phyloP scores from a whole-genome alignment of 2,888 invertebrate genomes.

The Oeneis ivallda region DNA sequence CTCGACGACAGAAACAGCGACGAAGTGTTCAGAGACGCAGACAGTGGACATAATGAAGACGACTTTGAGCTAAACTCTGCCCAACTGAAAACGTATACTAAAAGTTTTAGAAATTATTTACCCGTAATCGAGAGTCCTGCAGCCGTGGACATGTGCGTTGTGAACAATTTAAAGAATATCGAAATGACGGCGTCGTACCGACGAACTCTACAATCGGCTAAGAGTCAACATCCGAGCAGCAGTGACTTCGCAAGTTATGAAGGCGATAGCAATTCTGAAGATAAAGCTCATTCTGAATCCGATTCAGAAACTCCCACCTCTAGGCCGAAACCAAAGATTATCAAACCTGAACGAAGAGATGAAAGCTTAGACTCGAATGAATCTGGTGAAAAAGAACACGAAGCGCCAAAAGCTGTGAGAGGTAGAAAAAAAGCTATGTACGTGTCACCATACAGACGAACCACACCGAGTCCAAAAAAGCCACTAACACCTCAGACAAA shows the following conservation, averaged over 20 bases:
- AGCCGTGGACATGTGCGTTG: slow-evolving; percentile 70
- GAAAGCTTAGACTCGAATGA: slow-evolving; percentile 74
- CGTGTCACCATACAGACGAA: slow-evolving; percentile 80
- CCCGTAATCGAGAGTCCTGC: slow-evolving; percentile 75
- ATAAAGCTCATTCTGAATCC: slow-evolving; percentile 74
- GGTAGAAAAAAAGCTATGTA: slow-evolving; percentile 87
- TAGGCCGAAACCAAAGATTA: slow-evolving; percentile 81
- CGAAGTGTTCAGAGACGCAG: slow-evolving; percentile 61
- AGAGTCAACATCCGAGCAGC: slow-evolving; percentile 59
- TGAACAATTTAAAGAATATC: slow-evolving; percentile 75
- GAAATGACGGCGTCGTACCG: slow-evolving; percentile 69
- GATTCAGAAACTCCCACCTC: slow-evolving; percentile 59
- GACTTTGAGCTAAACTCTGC: slow-evolving; percentile 84
- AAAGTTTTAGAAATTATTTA: slow-evolving; percentile 74
- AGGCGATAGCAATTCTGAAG: slow-evolving; percentile 82
- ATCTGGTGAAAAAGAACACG: slow-evolving; percentile 67
- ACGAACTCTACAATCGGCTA: slow-evolving; percentile 48
- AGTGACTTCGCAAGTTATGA: slow-evolving; percentile 78
- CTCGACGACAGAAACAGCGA: slow-evolving; percentile 57
- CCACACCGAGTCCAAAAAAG: slow-evolving; percentile 61
- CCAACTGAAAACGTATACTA: slow-evolving; percentile 82
- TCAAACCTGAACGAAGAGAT: slow-evolving; percentile 76
- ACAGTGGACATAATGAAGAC: slow-evolving; percentile 88
- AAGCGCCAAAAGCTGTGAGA: slow-evolving; percentile 81
- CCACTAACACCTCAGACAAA: slow-evolving; percentile 43